Evolutionary conservation across 2,888 invertebrate genomes (phyloP).

Genomic region (Drosophila lacicola): DNA sequence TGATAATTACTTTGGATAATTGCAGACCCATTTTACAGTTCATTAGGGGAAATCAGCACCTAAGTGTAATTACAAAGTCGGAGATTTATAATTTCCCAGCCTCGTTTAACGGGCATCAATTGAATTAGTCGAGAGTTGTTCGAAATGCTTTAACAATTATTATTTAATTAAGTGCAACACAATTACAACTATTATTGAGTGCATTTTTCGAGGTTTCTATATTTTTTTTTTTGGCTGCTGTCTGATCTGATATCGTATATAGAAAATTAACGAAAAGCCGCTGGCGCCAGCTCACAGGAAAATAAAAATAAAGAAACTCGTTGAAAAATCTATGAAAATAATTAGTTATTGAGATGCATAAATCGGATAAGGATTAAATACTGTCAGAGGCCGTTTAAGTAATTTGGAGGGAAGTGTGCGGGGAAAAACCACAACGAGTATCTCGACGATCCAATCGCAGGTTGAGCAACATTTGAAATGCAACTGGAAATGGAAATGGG

Average conservation of each 20-base stretch:
- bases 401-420: constrained; percentile 3
- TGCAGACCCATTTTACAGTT: constrained; percentile 15
- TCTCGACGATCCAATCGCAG: constrained; percentile 29
- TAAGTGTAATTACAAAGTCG: constrained; percentile 14
- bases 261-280: constrained; percentile 25
- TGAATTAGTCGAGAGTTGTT: constrained; percentile 23
- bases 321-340: constrained; percentile 49
- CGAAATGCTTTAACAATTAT: constrained; percentile 50
- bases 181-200: constrained; percentile 41
- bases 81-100: constrained; percentile 1
- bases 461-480: constrained; percentile 19
- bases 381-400: constrained; percentile 18
- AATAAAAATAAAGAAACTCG: constrained; percentile 30
- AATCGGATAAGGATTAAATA: constrained; percentile 19
- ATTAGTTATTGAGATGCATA: constrained; percentile 64
- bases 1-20: constrained; percentile 2
- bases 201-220: constrained; percentile 36
- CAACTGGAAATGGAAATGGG: constrained; percentile 13
- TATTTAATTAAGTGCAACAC: constrained; percentile 51
- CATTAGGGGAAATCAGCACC: constrained; percentile 27
- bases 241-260: constrained; percentile 17
- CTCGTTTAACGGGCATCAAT: background rate
- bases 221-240: too few relatives aligned
- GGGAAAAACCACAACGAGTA: background rate
- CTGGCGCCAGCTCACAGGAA: constrained; percentile 55